Evolutionary conservation across 2,888 invertebrate species (phyloP).

Genomic region (Rhogogaster chlorosoma): DNA sequence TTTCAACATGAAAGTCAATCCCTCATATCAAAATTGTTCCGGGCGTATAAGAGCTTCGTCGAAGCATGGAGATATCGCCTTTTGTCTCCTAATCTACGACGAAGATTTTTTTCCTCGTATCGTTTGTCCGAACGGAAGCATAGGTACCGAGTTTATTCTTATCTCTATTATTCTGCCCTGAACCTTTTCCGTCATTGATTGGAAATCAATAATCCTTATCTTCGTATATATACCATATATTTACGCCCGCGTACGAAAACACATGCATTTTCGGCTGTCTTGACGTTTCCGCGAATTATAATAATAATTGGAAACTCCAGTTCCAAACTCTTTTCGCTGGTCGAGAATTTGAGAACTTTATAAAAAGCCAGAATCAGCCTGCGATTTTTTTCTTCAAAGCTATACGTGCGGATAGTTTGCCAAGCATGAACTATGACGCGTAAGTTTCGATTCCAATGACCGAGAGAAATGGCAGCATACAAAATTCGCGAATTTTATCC

Average conservation of each 20-base stretch:
- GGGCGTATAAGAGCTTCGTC: neutral
- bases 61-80: slow-evolving; percentile 19
- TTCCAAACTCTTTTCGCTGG: neutral
- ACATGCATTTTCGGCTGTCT: neutral
- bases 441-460: neutral
- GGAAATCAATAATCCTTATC: slow-evolving; percentile 7
- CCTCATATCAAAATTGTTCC: neutral
- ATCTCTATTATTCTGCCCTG: neutral
- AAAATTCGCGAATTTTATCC: neutral
- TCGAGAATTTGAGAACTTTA: neutral
- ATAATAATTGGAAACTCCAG: neutral
- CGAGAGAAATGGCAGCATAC: too few species aligned
- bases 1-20: neutral
- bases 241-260: neutral
- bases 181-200: slow-evolving; percentile 1
- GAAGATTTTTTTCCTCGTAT: neutral
- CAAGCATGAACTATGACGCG: neutral
- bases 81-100: neutral
- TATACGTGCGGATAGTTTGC: neutral
- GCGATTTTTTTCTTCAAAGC: neutral
- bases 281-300: neutral
- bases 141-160: neutral
- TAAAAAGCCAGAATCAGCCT: neutral
- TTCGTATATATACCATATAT: neutral
- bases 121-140: neutral